Base-by-base conservation (phyloP, 2,888 invertebrate species). In the Eupithecia vulgata region DNA sequence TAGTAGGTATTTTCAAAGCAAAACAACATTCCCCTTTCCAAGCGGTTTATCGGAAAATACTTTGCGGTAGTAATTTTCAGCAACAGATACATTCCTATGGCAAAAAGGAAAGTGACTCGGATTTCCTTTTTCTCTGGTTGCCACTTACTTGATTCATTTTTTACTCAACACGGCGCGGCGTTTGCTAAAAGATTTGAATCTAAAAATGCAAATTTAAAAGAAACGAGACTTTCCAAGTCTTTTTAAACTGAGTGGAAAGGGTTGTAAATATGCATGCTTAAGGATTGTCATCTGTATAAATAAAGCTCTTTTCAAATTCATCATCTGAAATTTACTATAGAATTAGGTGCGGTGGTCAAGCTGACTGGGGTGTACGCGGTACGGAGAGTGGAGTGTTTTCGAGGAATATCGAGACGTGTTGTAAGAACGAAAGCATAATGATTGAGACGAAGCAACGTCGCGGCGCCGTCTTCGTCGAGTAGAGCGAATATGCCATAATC, bases 401-500 rank as follows among this genome's bases (percentile, higher is more conserved):
- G 79, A 81, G 78, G 78, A 82, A 83, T 86, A 87, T 85, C 82
- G 82, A 84, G 82, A 86, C 83, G 78, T 80, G 80, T 77, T 88
- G 83, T 87, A 81, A 85, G 87, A 85, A 85, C 81, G 86, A 82
- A 87, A 81, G 83, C 83, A 82, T 88, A 87, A 90, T 90, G 89
- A 91, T 90, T 88, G 89, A 89, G 90, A 91, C 80, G 83, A 86
- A 84, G 87, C 84, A 86, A 48, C 71, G 75, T 68, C 72, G 73
- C n/a, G n/a, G n/a, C n/a, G n/a, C n/a, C n/a, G n/a, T n/a, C n/a
- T n/a, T 68, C 64, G 72, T 68, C 67, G 71, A 69, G 74, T 13
- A 85, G 86, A 90, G 89, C 87, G 88, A 89, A 88, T 90, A 87
- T 85, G 87, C 90, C 84, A 91, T 91, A 90, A 92, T 92, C 90